These are phyloP conservation scores for Battus philenor DNA, from an alignment of 1,140 invertebrate species.

Conservation along the genomic window DNA sequence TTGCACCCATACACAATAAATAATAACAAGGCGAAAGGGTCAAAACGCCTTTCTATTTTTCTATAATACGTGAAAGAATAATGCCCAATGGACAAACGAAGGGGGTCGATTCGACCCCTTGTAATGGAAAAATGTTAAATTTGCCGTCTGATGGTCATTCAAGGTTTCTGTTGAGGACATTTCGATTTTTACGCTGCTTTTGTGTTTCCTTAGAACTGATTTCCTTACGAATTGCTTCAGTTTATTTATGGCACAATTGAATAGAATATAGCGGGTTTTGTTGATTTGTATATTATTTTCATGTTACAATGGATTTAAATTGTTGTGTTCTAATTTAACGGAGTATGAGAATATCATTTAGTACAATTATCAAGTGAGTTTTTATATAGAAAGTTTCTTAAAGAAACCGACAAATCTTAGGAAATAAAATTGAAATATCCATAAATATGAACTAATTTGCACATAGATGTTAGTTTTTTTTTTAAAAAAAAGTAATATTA, in stretches of 20 bases:
- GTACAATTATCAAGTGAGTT: too few relatives aligned
- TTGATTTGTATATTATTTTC: too few relatives aligned
- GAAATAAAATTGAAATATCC: too few relatives aligned
- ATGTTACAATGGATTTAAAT: too few relatives aligned
- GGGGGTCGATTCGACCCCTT: constrained; percentile 41
- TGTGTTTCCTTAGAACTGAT: constrained; percentile 53
- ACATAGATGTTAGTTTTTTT: too few relatives aligned
- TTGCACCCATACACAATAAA: constrained; percentile 47
- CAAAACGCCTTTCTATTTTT: constrained; percentile 44
- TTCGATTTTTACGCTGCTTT: constrained; percentile 54
- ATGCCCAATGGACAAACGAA: constrained; percentile 45
- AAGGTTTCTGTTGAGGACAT: constrained; percentile 49
- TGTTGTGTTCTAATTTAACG: too few relatives aligned
- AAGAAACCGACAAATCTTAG: neutral
- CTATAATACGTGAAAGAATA: constrained; percentile 37
- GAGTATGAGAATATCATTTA: too few relatives aligned
- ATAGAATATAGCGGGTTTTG: constrained; percentile 9
- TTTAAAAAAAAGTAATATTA: too few relatives aligned
- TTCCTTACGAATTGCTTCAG: constrained; percentile 41
- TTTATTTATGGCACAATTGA: constrained; percentile 21
- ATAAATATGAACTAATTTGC: too few relatives aligned
- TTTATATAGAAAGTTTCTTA: too few relatives aligned
- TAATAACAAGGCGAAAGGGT: constrained; percentile 51
- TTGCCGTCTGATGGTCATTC: constrained; percentile 48
- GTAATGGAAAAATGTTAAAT: constrained; percentile 56